Evolutionary conservation across 2,888 invertebrate species (phyloP).

Genomic region (Osedax frankpressi): DNA sequence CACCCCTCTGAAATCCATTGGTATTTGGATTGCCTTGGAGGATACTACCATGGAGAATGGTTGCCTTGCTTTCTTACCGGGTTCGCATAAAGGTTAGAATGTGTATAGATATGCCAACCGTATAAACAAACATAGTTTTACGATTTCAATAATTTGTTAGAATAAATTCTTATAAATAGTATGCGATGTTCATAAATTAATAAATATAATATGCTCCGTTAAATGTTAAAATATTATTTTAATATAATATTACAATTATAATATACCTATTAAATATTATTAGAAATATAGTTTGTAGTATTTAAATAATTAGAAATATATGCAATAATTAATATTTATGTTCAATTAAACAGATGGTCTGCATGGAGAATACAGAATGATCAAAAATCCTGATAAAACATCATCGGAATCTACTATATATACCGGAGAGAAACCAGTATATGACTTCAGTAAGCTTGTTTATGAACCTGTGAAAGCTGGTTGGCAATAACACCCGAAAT

Average conservation of each 20-base stretch:
- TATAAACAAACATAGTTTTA: too few relatives aligned
- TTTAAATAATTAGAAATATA: too few relatives aligned
- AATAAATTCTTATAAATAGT: too few relatives aligned
- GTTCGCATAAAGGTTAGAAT: slow-evolving; percentile 73
- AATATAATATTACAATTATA: too few relatives aligned
- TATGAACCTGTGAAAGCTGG: slow-evolving; percentile 59
- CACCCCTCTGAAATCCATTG: slow-evolving; percentile 57
- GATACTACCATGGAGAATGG: slow-evolving; percentile 85
- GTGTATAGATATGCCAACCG: too few relatives aligned
- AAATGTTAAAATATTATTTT: too few relatives aligned
- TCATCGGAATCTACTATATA: slow-evolving; percentile 47
- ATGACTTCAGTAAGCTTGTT: slow-evolving; percentile 59
- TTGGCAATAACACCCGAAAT: neutral
- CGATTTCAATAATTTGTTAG: too few relatives aligned
- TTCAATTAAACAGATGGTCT: slow-evolving; percentile 40
- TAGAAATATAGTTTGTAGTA: too few relatives aligned
- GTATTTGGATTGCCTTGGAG: slow-evolving; percentile 91
- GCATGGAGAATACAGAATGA: slow-evolving; percentile 49
- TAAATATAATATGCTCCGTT: too few relatives aligned
- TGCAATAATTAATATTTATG: too few relatives aligned
- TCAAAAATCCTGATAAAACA: slow-evolving; percentile 59
- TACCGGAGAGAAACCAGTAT: slow-evolving; percentile 50
- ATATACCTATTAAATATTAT: too few relatives aligned
- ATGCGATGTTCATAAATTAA: too few relatives aligned
- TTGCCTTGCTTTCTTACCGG: slow-evolving; percentile 78